These are phyloP conservation scores for Drosophila kambysellisi DNA, from an alignment of 2,888 invertebrate species.

Conservation along the genomic window DNA sequence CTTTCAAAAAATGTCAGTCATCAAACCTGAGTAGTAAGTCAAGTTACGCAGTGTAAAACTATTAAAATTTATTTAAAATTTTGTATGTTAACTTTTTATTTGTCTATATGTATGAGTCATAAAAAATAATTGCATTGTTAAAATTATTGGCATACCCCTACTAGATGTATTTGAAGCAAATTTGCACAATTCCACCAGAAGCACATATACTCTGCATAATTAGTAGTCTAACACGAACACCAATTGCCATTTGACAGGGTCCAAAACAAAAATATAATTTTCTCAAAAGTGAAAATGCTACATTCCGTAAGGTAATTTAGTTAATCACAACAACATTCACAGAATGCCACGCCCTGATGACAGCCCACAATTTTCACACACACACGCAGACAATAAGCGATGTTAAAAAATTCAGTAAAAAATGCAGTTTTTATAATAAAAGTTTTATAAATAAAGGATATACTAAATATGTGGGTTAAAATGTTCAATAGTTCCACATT, in stretches of 20 bases:
- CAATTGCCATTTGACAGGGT: constrained; percentile 33
- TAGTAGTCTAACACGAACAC: constrained; percentile 27
- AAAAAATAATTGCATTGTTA: constrained; percentile 15
- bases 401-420: constrained; percentile 13
- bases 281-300: constrained; percentile 47
- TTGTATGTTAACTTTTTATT: not conserved
- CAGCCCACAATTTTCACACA: constrained; percentile 15
- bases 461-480: not conserved
- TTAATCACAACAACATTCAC: constrained; percentile 65
- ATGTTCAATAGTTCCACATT: not conserved
- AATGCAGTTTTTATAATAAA: not conserved
- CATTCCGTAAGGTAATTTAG: constrained; percentile 56
- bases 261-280: constrained; percentile 40
- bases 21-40: not conserved
- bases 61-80: not conserved
- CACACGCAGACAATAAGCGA: not conserved
- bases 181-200: constrained; percentile 3
- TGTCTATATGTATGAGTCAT: constrained; percentile 5
- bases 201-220: constrained; percentile 30
- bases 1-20: not conserved
- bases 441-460: too few relatives aligned
- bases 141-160: constrained; percentile 19
- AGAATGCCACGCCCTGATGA: constrained; percentile 48
- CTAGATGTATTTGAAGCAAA: not conserved
- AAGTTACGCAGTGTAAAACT: not conserved